Base-by-base conservation (phyloP, 2,888 invertebrate species). In the Autographa pulchrina region DNA sequence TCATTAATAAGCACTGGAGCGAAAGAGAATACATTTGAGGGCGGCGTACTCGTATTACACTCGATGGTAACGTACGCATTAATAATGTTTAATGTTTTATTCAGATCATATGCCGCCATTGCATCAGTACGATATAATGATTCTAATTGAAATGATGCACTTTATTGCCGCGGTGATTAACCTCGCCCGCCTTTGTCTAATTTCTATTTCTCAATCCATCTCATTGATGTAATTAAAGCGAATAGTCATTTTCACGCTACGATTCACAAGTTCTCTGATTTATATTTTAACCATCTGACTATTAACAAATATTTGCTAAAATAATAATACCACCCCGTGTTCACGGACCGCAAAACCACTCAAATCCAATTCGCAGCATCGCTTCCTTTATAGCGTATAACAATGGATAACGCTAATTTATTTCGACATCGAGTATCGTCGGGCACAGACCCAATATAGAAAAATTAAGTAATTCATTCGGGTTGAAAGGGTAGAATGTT, bases 401-500 rank as follows among this genome's bases (percentile, higher is more conserved):
- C 90, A 91, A 91, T 91, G 88, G 89, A 86, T 91, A 90, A 91
- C 90, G 90, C 89, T 93, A 93, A 94, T 94, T 93, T 93, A 93
- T 93, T 93, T 93, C 83, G 93, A 93, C 92, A 88, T 91, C 85
- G 87, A 91, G 86, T 87, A 88, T 88, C 83, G 86, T 87, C 89
- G 91, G 92, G 91, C 89, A 88, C 89, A 89, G 87, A 88, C 87
- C 83, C 88, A 89, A 91, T 91, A 91, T 89, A 90, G 91, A 94
- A 92, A 94, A 94, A 95, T 94, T 94, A 94, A 94, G 94, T 93
- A 92, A 95, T 95, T 94, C 93, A 93, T 95, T 94, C 89, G 91
- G 89, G 89, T 91, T 91, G 93, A 94, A 95, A 93, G 95, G 94
- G 94, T 95, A 89, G 87, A 89, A 89, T 90, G 92, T 89, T 92